Base-by-base conservation (phyloP, 2,888 invertebrate genomes). In the Morpho helenor region DNA sequence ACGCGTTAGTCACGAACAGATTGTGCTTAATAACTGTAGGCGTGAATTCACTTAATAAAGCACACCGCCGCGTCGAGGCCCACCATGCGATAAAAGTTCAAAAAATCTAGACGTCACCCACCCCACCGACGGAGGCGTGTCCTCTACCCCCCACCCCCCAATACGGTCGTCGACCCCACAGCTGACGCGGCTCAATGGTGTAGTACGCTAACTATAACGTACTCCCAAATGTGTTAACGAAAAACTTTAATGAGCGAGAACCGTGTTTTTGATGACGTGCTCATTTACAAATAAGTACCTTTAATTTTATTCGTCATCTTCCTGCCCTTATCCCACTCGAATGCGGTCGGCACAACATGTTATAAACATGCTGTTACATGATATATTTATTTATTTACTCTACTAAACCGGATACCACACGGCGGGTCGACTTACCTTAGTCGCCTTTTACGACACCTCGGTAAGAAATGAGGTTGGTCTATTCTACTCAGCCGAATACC, bases 151-250 rank as follows among this genome's bases (percentile, higher is more conserved):
- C 31, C 31, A 31, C 31, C 31, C 31, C 31, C 31, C 5, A 31
- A 31, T 2, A 4, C 61, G 85, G 77, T 77, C 84, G 61, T 63
- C 68, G 79, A 82, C 72, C 84, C 73, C 73, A 76, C 87, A 86
- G 86, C 87, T 86, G 87, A 86, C 84, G 80, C 75, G 76, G 52
- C 80, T 84, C 81, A 85, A 82, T 74, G 73, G 69, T 69, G 73
- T 82, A 79, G 80, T 82, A 82, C 76, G 67, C 64, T 57, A 65
- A 58, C 71, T 55, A 56, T 60, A 58, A 48, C 65, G 62, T 66
- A 66, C 66, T 53, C 47, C 48, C 40, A 64, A 61, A 65, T 66
- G 63, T 58, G 50, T 55, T 59, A 62, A 60, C 49, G 57, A 57
- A 64, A 58, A 55, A 60, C 51, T 62, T 61, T 60, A 65, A 62